Conservation (phyloP, 1,140 invertebrate species). For the Drosophila bocki region DNA sequence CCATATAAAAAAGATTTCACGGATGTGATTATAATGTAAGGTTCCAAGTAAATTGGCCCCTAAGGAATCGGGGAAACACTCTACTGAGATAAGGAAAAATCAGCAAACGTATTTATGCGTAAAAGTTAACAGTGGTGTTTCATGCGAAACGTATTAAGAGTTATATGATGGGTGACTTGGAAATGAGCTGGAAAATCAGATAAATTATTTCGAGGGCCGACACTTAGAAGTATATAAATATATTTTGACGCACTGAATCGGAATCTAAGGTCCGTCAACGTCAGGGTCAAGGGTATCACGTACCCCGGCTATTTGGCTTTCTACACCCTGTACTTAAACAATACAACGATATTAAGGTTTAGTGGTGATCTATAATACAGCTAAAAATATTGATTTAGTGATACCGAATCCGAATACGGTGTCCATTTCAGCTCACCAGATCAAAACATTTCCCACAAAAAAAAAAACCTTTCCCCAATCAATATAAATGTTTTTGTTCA, state of each 20-base stretch:
- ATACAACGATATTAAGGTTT: not conserved
- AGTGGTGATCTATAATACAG: not conserved
- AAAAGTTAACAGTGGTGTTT: not conserved
- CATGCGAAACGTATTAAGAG: not conserved
- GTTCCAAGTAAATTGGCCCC: conserved; percentile 19
- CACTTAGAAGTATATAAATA: not conserved
- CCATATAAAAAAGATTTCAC: conserved; percentile 5
- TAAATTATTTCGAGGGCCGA: not conserved
- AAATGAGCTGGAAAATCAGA: conserved; percentile 2
- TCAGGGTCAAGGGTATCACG: not conserved
- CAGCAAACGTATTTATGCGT: not conserved
- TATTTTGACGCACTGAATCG: not conserved
- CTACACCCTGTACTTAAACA: not conserved
- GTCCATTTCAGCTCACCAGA: no score
- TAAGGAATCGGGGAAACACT: conserved; percentile 7
- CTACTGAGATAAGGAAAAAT: conserved; percentile 7
- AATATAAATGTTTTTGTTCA: no score
- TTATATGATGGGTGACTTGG: conserved; percentile 3
- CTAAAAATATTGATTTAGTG: no score
- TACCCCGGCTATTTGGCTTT: not conserved
- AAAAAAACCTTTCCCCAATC: no score
- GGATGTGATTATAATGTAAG: conserved; percentile 12
- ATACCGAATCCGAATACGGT: no score
- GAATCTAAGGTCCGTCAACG: not conserved
- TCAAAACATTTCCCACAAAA: no score